Percentiles rank a stretch among this genome's conserved stretches.
Evolutionary conservation across 1,140 invertebrate species (phyloP).

Genomic region (Drosophila nigromelanica): DNA sequence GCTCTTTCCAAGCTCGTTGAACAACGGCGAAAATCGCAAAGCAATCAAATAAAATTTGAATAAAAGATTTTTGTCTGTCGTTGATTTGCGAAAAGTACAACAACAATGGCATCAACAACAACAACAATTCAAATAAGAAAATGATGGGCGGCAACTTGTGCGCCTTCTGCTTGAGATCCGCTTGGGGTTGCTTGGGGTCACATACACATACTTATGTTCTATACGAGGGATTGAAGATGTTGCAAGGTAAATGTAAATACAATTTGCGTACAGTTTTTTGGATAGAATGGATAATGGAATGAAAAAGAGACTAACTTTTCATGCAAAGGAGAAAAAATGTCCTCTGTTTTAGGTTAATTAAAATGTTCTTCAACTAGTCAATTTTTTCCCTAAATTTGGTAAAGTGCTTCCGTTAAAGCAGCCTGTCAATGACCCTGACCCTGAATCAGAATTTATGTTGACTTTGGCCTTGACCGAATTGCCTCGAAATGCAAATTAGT

Average conservation of each 20-base stretch:
- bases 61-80: constrained; percentile 82
- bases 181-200: constrained; percentile 10
- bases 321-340: not conserved
- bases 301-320: not conserved
- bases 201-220: not conserved
- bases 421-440: constrained; percentile 46
- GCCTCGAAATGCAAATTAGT: constrained; percentile 73
- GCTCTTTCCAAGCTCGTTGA: constrained; percentile 1
- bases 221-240: constrained; percentile 10
- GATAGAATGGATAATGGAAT: not conserved
- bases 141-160: constrained; percentile 73
- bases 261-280: constrained; percentile 37
- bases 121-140: constrained; percentile 48
- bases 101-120: constrained; percentile 36
- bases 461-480: constrained; percentile 68
- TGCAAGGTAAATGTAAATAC: constrained; percentile 43
- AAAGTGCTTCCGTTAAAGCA: not conserved
- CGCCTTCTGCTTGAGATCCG: constrained; percentile 42
- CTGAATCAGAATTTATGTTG: constrained; percentile 60
- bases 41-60: constrained; percentile 83
- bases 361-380: not conserved
- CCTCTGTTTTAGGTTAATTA: constrained; percentile 13
- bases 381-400: constrained; percentile 14
- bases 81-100: constrained; percentile 74
- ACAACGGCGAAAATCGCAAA: constrained; percentile 75